phyloP scores from a whole-genome alignment of 2,113 vertebrate species.

The Xiphorhynchus elegans region DNA sequence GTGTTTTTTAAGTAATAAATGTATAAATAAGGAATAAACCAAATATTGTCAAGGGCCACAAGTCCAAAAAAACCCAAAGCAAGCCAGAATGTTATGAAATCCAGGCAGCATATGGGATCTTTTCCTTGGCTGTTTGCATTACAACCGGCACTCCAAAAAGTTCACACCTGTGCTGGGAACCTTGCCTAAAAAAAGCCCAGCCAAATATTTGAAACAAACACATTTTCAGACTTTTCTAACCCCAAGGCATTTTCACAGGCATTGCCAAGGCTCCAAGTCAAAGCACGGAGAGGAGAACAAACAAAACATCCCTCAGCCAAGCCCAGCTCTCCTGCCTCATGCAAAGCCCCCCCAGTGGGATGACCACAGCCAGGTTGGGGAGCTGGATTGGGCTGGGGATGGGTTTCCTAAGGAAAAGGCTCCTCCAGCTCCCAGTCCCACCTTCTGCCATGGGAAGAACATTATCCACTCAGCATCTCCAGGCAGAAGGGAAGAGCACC shows the following conservation, averaged over 20 bases:
- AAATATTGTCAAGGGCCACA: slow-evolving; percentile 35
- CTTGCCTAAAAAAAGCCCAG: slow-evolving; percentile 65
- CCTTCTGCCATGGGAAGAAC: neutral
- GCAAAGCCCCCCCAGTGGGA: neutral
- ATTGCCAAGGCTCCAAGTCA: slow-evolving; percentile 65
- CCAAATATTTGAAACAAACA: slow-evolving; percentile 76
- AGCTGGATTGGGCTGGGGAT: neutral
- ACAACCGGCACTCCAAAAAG: slow-evolving; percentile 61
- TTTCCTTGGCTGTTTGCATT: slow-evolving; percentile 68
- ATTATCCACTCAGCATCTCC: neutral
- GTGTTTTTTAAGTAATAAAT: neutral
- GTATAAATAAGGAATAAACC: slow-evolving; percentile 17
- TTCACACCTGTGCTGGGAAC: slow-evolving; percentile 85
- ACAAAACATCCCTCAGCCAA: slow-evolving; percentile 23
- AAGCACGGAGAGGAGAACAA: slow-evolving; percentile 49
- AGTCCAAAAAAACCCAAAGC: slow-evolving; percentile 31
- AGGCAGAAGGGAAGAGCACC: neutral
- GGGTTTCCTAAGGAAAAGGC: neutral
- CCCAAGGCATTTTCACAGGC: slow-evolving; percentile 54
- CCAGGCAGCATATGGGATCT: slow-evolving; percentile 39
- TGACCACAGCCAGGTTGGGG: neutral
- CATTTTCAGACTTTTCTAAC: slow-evolving; percentile 75
- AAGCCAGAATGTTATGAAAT: slow-evolving; percentile 31
- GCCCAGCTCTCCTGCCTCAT: neutral
- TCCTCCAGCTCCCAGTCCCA: neutral